Conservation (phyloP, 2,797 vertebrate species). For the Bovichtus diacanthus region DNA sequence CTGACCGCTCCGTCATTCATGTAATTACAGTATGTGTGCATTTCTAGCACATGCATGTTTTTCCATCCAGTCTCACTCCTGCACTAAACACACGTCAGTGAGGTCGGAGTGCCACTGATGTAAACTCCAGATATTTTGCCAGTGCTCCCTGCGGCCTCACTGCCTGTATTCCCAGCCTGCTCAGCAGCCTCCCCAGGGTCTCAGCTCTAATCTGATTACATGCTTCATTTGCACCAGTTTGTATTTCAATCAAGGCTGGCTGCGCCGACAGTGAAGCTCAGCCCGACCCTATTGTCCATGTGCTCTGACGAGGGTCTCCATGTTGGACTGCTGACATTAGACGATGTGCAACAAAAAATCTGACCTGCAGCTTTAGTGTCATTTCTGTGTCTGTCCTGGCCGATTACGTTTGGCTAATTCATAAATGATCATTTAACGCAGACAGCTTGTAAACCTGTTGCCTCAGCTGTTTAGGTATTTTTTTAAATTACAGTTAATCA, state of each 20-base stretch:
- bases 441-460: slow-evolving; percentile 7
- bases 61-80: slow-evolving; percentile 35
- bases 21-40: slow-evolving; percentile 1
- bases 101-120: slow-evolving; percentile 65
- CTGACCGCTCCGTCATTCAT: not conserved
- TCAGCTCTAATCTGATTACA: slow-evolving; percentile 84
- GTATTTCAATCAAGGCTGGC: slow-evolving; percentile 80
- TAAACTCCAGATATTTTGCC: slow-evolving; percentile 77
- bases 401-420: not conserved
- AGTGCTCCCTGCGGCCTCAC: slow-evolving; percentile 62
- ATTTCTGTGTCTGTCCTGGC: not conserved
- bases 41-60: slow-evolving; percentile 39
- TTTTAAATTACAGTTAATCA: not conserved
- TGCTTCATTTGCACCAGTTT: slow-evolving; percentile 86
- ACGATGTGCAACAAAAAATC: slow-evolving; percentile 19
- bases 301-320: slow-evolving; percentile 61
- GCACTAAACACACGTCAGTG: slow-evolving; percentile 32
- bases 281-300: slow-evolving; percentile 67
- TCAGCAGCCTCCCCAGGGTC: slow-evolving; percentile 64
- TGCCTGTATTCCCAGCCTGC: slow-evolving; percentile 66
- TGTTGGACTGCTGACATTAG: slow-evolving; percentile 48
- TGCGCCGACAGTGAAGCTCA: slow-evolving; percentile 58
- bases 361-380: slow-evolving; percentile 8
- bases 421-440: not conserved
- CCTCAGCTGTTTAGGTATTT: not conserved